Evolutionary conservation across 1,140 invertebrate genomes (phyloP).

Genomic region (Palaemon carinicauda): DNA sequence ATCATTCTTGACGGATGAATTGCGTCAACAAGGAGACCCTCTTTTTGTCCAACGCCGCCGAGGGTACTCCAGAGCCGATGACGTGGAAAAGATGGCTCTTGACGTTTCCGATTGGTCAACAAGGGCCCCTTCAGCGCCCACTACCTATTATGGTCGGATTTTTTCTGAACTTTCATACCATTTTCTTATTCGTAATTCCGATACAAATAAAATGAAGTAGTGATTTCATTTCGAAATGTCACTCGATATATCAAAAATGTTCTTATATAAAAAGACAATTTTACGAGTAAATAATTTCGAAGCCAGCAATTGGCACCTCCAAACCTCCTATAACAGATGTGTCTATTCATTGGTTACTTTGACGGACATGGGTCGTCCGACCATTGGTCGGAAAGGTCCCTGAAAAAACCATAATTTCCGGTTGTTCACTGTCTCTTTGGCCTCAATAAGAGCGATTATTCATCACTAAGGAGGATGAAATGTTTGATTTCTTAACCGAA

Average conservation of each 20-base stretch:
- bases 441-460: no score
- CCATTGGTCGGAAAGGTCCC: neutral
- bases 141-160: neutral
- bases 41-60: neutral
- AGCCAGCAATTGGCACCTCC: neutral
- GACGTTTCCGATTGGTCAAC: constrained; percentile 55
- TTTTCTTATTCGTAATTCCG: neutral
- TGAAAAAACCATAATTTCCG: neutral
- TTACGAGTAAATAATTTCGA: neutral
- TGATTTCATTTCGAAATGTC: neutral
- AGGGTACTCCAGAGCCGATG: constrained; percentile 6
- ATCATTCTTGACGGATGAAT: no score
- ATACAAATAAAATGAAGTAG: neutral
- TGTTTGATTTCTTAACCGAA: neutral
- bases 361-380: neutral
- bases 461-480: neutral
- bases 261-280: neutral
- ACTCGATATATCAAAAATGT: no score
- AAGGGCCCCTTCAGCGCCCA: constrained; percentile 20
- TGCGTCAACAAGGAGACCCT: neutral
- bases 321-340: neutral
- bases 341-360: neutral
- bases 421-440: neutral
- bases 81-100: constrained; percentile 45
- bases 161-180: neutral